Evolutionary conservation across 2,888 invertebrate species (phyloP).

Genomic region (Meiosimyza platycephala): DNA sequence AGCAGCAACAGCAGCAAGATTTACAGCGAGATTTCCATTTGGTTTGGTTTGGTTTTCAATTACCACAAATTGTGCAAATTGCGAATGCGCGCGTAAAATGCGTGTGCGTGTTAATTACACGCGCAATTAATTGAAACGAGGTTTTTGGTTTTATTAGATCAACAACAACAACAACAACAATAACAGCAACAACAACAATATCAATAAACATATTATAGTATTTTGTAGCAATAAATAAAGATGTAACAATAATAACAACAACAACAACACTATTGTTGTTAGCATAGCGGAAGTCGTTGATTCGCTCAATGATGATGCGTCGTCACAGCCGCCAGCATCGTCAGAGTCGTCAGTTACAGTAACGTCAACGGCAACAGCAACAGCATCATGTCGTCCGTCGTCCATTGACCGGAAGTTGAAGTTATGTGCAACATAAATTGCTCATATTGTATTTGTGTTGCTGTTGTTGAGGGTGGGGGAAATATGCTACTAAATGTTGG

Average conservation of each 20-base stretch:
- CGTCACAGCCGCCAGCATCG: background rate
- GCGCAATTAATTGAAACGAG: slow-evolving; percentile 28
- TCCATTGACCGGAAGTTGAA: slow-evolving; percentile 36
- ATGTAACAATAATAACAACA: background rate
- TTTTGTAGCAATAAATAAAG: slow-evolving; percentile 38
- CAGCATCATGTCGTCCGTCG: slow-evolving; percentile 19
- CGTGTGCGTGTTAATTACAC: slow-evolving; percentile 20
- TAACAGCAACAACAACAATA: slow-evolving; percentile 3
- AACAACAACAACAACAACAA: slow-evolving; percentile 5
- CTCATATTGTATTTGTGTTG: background rate
- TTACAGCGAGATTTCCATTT: slow-evolving; percentile 17
- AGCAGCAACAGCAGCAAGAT: background rate
- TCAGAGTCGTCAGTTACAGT: slow-evolving; percentile 12
- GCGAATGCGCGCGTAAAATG: slow-evolving; percentile 5
- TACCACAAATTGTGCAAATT: background rate
- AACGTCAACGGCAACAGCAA: slow-evolving; percentile 28
- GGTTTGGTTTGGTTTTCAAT: slow-evolving; percentile 35
- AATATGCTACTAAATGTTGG: too few relatives aligned
- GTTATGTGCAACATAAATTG: slow-evolving; percentile 18
- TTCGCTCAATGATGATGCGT: slow-evolving; percentile 30
- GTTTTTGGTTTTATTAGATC: slow-evolving; percentile 12
- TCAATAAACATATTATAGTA: slow-evolving; percentile 25
- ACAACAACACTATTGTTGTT: slow-evolving; percentile 8
- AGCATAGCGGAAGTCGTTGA: slow-evolving; percentile 36
- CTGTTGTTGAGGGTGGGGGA: background rate